These are phyloP conservation scores for Piaya cayana DNA, from an alignment of 2,113 vertebrate species.

Conservation along the genomic window DNA sequence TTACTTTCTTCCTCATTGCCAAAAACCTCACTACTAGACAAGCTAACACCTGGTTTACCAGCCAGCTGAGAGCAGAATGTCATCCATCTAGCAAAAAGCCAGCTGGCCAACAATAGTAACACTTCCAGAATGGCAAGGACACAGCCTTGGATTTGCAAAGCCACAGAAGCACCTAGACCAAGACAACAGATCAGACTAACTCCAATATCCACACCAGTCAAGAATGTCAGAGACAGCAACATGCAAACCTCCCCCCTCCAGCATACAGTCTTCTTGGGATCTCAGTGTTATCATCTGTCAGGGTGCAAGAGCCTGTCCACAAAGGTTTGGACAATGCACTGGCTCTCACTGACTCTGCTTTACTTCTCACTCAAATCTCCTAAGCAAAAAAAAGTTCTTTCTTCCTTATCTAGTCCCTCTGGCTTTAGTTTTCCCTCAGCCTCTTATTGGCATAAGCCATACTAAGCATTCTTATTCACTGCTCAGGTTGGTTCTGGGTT, in stretches of 20 bases:
- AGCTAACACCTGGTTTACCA: neutral
- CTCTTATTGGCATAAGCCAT: neutral
- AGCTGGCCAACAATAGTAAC: neutral
- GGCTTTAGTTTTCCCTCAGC: neutral
- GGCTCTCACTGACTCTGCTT: neutral
- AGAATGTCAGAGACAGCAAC: neutral
- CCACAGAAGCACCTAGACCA: neutral
- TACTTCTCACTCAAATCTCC: neutral
- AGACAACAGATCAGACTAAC: neutral
- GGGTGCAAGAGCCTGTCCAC: neutral
- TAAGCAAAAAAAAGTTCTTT: neutral
- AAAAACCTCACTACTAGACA: neutral
- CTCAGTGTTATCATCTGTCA: neutral
- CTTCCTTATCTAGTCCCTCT: neutral
- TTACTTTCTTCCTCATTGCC: neutral
- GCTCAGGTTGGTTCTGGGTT: neutral
- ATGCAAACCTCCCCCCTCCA: neutral
- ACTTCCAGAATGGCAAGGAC: neutral
- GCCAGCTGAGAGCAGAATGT: neutral
- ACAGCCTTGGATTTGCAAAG: neutral
- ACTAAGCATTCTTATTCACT: neutral
- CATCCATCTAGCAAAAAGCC: neutral
- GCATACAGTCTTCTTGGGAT: rapidly evolving
- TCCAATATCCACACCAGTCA: neutral
- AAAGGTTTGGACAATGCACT: neutral